Percentiles rank a stretch among this genome's conserved stretches.
Conservation (phyloP, 2,888 invertebrate genomes). For the Dryocosmus kuriphilus region DNA sequence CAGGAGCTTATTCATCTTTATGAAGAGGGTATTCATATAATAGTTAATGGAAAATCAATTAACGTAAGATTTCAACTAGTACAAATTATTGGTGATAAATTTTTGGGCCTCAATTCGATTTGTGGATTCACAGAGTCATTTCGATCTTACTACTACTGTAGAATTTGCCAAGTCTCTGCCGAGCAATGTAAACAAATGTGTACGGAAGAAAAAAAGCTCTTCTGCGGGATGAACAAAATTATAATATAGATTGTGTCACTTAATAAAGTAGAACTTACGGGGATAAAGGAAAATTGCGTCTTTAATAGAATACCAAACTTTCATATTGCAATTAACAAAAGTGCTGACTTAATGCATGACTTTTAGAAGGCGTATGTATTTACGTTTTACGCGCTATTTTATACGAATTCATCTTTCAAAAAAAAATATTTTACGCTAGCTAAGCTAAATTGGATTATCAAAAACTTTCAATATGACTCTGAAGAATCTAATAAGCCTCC, state of each 20-base stretch:
- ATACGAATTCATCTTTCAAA: not conserved
- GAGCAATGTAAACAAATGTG: not conserved
- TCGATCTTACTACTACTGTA: not conserved
- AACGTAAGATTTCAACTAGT: conserved; percentile 28
- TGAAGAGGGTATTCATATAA: conserved; percentile 14
- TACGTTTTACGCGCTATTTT: not conserved
- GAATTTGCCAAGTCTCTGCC: not conserved
- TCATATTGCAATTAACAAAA: not conserved
- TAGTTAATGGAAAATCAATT: not conserved
- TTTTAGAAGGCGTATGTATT: not conserved
- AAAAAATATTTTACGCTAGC: not conserved
- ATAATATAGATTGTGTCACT: not conserved
- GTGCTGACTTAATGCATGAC: not conserved
- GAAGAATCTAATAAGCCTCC: not conserved
- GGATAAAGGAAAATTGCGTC: not conserved
- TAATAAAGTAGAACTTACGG: not conserved
- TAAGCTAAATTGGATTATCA: not conserved
- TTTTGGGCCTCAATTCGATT: conserved; percentile 19
- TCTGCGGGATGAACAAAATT: not conserved
- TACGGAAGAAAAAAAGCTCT: not conserved
- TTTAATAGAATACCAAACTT: not conserved
- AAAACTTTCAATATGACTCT: not conserved
- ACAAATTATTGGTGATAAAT: too few relatives aligned
- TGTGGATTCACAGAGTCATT: conserved; percentile 15
- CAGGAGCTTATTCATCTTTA: not conserved